phyloP scores from a whole-genome alignment of 2,113 vertebrate species.

The Phaethornis superciliosus region DNA sequence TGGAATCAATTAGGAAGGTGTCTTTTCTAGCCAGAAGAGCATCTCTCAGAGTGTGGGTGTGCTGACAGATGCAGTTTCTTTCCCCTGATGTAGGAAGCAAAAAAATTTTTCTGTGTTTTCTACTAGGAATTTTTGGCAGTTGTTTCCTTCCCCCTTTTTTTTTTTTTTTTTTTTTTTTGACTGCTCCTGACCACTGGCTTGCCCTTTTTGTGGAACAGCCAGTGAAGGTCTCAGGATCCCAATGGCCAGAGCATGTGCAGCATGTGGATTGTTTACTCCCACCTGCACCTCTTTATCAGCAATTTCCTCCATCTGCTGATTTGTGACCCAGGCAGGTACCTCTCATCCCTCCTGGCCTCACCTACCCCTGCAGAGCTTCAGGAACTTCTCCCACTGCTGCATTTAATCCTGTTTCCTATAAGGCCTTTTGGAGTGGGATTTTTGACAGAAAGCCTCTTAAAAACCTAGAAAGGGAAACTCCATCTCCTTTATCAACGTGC shows the following conservation, averaged over 20 bases:
- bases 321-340: background rate
- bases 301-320: background rate
- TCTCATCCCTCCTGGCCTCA: background rate
- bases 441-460: background rate
- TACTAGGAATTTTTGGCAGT: background rate
- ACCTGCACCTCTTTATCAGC: background rate
- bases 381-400: background rate
- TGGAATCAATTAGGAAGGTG: background rate
- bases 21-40: background rate
- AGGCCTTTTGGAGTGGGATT: background rate
- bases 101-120: background rate
- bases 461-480: background rate
- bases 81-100: background rate
- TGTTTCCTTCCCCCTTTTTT: background rate
- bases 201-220: background rate
- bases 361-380: background rate
- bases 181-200: background rate
- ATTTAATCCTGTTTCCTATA: background rate
- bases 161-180: background rate
- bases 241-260: background rate
- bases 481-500: background rate
- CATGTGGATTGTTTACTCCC: background rate
- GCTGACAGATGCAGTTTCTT: background rate
- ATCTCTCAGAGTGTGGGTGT: background rate
- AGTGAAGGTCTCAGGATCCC: background rate